These are phyloP conservation scores for Mactra quadrangularis DNA, from an alignment of 1,140 invertebrate species.

Conservation along the genomic window DNA sequence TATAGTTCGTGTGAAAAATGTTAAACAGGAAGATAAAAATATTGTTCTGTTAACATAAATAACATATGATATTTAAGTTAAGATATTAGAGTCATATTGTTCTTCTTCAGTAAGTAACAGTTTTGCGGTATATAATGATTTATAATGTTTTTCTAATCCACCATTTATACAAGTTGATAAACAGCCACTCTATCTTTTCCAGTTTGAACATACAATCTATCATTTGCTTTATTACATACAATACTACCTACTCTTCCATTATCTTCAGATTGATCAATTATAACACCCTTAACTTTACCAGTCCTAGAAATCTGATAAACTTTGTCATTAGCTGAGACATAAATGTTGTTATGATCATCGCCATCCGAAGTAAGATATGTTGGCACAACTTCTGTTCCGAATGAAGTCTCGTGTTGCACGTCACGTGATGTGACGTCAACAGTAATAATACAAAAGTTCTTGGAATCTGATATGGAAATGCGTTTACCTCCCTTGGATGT, in stretches of 20 bases:
- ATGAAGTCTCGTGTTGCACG: slow-evolving; percentile 20
- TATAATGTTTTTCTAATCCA: no score
- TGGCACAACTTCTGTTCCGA: slow-evolving; percentile 3
- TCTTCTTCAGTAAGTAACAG: no score
- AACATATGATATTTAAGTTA: no score
- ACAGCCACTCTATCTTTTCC: slow-evolving; percentile 28
- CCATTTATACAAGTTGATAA: slow-evolving; percentile 6
- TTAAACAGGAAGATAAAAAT: no score
- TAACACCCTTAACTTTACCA: slow-evolving; percentile 1
- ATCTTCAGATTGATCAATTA: neutral
- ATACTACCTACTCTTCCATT: slow-evolving; percentile 10
- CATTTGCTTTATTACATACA: slow-evolving; percentile 27
- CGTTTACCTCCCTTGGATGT: slow-evolving; percentile 25
- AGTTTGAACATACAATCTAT: slow-evolving; percentile 34
- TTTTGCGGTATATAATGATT: no score
- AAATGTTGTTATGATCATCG: slow-evolving; percentile 24
- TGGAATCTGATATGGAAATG: slow-evolving; percentile 30
- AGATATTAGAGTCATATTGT: no score
- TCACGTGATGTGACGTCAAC: slow-evolving; percentile 27
- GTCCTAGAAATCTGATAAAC: slow-evolving; percentile 27
- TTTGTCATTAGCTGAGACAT: slow-evolving; percentile 5
- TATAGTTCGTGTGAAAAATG: no score
- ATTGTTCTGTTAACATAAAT: no score
- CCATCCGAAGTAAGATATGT: slow-evolving; percentile 27
- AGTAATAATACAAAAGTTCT: slow-evolving; percentile 38